Percentiles rank a stretch among this genome's conserved stretches.
Conservation (phyloP, 2,888 invertebrate species). For the Pemphredon lugubris region DNA sequence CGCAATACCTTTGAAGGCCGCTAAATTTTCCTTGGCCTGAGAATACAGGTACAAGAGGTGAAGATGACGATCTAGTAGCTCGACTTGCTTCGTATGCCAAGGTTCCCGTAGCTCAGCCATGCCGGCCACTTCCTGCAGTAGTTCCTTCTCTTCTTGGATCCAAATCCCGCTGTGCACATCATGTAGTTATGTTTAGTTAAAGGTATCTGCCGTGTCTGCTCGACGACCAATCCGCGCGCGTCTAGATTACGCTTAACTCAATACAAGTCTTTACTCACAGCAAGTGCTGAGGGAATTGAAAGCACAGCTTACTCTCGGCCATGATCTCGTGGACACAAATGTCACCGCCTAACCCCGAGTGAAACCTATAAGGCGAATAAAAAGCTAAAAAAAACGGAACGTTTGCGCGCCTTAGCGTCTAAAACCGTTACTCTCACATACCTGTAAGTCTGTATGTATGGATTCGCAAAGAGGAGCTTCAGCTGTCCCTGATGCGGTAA, state of each 20-base stretch:
- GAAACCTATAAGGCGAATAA: conserved; percentile 86
- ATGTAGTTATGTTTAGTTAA: not conserved
- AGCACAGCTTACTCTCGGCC: conserved; percentile 94
- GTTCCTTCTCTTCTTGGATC: conserved; percentile 94
- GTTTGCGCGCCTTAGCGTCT: not conserved
- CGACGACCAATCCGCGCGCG: too few relatives aligned
- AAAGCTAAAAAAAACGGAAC: not conserved
- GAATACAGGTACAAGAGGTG: conserved; percentile 92
- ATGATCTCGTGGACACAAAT: conserved; percentile 96
- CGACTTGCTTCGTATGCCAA: conserved; percentile 91
- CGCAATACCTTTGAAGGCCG: conserved; percentile 83
- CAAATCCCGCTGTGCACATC: conserved; percentile 87
- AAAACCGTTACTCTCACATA: too few relatives aligned
- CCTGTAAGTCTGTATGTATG: conserved; percentile 83
- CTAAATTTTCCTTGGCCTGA: conserved; percentile 91
- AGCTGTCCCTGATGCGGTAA: conserved; percentile 90
- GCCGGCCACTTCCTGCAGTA: conserved; percentile 93
- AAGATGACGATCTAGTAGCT: conserved; percentile 91
- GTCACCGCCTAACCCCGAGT: conserved; percentile 95
- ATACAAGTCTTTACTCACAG: conserved; percentile 88
- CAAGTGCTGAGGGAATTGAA: conserved; percentile 92
- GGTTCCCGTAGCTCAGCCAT: conserved; percentile 93
- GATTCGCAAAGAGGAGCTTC: conserved; percentile 89
- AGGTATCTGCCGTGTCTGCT: too few relatives aligned
- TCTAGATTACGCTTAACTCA: too few relatives aligned